Conservation (phyloP, 53 echinoderm and acorn worm genomes). For the Echinarachnius parma region DNA sequence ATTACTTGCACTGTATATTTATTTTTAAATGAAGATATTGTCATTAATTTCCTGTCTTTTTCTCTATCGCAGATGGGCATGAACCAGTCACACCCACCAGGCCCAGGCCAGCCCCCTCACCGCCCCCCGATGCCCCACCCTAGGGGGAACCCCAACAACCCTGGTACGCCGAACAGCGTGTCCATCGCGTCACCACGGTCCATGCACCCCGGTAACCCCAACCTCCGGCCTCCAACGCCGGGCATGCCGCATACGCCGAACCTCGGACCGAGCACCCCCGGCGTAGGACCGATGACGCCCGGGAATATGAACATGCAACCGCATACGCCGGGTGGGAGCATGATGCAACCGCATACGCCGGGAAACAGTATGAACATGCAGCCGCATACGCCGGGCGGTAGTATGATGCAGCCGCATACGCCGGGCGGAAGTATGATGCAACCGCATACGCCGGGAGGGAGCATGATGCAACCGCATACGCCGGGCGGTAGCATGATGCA, state of each 20-base stretch:
- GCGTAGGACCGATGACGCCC: slow-evolving; percentile 53
- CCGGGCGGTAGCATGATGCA: slow-evolving; percentile 58
- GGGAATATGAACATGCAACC: slow-evolving; percentile 34
- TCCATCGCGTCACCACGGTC: slow-evolving; percentile 56
- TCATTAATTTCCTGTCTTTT: slow-evolving; percentile 4
- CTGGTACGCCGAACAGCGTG: slow-evolving; percentile 47
- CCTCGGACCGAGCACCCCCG: slow-evolving; percentile 55
- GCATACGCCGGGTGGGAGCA: slow-evolving; percentile 58
- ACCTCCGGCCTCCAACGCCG: slow-evolving; percentile 72
- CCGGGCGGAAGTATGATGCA: slow-evolving; percentile 58
- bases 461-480: slow-evolving; percentile 62
- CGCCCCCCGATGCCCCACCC: slow-evolving; percentile 43
- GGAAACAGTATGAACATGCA: slow-evolving; percentile 39
- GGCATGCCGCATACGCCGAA: slow-evolving; percentile 72
- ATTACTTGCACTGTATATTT: too few species aligned
- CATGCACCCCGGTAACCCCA: slow-evolving; percentile 59
- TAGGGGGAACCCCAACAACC: slow-evolving; percentile 24
- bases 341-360: slow-evolving; percentile 65
- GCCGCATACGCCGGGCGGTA: slow-evolving; percentile 67
- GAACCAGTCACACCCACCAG: slow-evolving; percentile 51
- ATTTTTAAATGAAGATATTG: too few species aligned
- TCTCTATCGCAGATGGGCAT: slow-evolving; percentile 46
- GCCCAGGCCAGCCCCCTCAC: slow-evolving; percentile 45
- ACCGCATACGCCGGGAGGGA: slow-evolving; percentile 64
- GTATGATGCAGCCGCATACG: slow-evolving; percentile 62